Conservation (phyloP, 2,888 invertebrate species). For the Agrypnus murinus region DNA sequence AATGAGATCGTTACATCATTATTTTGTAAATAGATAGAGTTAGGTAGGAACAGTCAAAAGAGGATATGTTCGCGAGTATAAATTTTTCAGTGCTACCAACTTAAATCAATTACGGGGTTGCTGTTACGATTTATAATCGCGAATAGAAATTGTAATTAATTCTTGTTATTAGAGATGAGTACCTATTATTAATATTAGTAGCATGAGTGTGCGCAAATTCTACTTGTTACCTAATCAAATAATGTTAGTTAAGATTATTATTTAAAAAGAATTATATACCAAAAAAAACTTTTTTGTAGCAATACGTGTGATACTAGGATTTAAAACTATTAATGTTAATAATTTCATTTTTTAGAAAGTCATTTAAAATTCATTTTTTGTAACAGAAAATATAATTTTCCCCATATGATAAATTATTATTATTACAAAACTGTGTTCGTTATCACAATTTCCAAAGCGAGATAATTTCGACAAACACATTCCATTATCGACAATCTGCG, state of each 20-base stretch:
- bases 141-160: too few species aligned
- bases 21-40: slow-evolving; percentile 37
- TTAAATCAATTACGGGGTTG: too few species aligned
- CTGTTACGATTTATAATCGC: too few species aligned
- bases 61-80: slow-evolving; percentile 4
- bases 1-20: slow-evolving; percentile 44
- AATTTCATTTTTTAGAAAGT: too few species aligned
- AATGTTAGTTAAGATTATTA: too few species aligned
- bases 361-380: too few species aligned
- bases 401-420: slow-evolving; percentile 27
- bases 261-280: too few species aligned
- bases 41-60: too few species aligned
- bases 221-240: slow-evolving; percentile 29
- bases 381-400: not conserved
- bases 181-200: too few species aligned
- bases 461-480: slow-evolving; percentile 56
- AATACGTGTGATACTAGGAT: slow-evolving; percentile 50
- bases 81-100: too few species aligned
- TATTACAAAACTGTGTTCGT: slow-evolving; percentile 36
- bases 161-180: slow-evolving; percentile 31
- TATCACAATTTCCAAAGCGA: slow-evolving; percentile 49
- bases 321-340: slow-evolving; percentile 7
- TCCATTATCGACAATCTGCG: slow-evolving; percentile 54
- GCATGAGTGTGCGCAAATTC: slow-evolving; percentile 24
- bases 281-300: slow-evolving; percentile 26